Conservation (phyloP, 2,888 invertebrate species). For the Acanthopleura granulata region DNA sequence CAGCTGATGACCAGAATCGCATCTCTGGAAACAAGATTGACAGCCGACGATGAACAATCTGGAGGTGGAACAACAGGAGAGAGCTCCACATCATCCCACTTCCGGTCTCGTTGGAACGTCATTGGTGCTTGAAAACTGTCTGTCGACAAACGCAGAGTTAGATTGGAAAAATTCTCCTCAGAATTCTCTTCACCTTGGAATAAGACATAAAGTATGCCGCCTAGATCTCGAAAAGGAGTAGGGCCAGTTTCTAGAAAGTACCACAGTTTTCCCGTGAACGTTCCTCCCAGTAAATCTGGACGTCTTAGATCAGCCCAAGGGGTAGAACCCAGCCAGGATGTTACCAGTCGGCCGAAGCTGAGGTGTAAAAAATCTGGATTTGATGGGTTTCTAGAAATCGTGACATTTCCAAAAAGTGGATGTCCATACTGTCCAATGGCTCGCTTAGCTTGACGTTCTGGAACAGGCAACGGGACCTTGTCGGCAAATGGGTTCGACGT, state of each 20-base stretch:
- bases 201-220: neutral
- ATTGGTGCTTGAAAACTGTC: neutral
- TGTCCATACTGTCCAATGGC: conserved; percentile 17
- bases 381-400: neutral
- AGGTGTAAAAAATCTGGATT: conserved; percentile 3
- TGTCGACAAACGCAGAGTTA: neutral
- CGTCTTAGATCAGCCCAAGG: neutral
- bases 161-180: neutral
- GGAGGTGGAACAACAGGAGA: too few relatives aligned
- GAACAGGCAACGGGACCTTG: neutral
- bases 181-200: neutral
- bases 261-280: neutral
- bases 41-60: too few relatives aligned
- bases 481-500: neutral
- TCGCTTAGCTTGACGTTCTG: neutral
- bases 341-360: conserved; percentile 13
- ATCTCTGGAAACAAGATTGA: too few relatives aligned
- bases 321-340: neutral
- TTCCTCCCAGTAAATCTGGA: neutral
- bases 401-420: conserved; percentile 21
- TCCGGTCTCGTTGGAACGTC: conserved; percentile 7
- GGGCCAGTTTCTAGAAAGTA: conserved; percentile 18
- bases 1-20: too few relatives aligned
- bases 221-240: neutral
- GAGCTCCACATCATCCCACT: neutral